These are phyloP conservation scores for Ridgeia piscesae DNA, from an alignment of 1,140 invertebrate genomes.

Conservation along the genomic window DNA sequence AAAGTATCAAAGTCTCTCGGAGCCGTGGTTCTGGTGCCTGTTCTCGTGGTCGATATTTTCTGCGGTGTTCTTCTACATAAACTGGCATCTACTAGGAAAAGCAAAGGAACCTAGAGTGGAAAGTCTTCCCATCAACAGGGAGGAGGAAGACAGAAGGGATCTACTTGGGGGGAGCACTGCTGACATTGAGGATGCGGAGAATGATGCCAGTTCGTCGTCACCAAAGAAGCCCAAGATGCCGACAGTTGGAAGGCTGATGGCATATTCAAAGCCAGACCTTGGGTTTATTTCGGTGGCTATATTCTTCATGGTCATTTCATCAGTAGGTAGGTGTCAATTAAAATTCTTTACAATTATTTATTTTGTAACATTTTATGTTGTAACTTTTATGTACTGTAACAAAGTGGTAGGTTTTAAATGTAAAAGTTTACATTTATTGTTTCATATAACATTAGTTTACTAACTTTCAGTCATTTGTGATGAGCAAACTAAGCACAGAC, in stretches of 20 bases:
- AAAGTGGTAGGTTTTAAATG: no score
- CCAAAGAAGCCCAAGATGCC: conserved; percentile 6
- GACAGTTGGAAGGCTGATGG: background rate
- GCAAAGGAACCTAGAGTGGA: background rate
- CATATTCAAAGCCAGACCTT: conserved; percentile 17
- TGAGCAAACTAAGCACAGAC: no score
- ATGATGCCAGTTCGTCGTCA: background rate
- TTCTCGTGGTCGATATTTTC: conserved; percentile 19
- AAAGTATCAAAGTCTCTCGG: background rate
- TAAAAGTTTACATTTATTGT: no score
- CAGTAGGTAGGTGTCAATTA: conserved; percentile 17
- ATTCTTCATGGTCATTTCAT: conserved; percentile 18
- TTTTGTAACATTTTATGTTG: no score
- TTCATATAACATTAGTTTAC: no score
- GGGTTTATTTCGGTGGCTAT: background rate
- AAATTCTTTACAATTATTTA: no score
- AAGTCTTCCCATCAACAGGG: background rate
- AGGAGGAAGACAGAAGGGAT: background rate
- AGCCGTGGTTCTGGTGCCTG: conserved; percentile 15
- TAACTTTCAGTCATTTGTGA: no score
- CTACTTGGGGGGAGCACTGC: background rate
- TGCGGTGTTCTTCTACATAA: conserved; percentile 1
- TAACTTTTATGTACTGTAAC: no score
- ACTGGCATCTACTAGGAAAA: conserved; percentile 1
- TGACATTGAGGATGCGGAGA: background rate